Percentiles rank a stretch among this genome's conserved stretches.
Conservation (phyloP, 2,888 invertebrate genomes). For the Polydesmus complanatus region DNA sequence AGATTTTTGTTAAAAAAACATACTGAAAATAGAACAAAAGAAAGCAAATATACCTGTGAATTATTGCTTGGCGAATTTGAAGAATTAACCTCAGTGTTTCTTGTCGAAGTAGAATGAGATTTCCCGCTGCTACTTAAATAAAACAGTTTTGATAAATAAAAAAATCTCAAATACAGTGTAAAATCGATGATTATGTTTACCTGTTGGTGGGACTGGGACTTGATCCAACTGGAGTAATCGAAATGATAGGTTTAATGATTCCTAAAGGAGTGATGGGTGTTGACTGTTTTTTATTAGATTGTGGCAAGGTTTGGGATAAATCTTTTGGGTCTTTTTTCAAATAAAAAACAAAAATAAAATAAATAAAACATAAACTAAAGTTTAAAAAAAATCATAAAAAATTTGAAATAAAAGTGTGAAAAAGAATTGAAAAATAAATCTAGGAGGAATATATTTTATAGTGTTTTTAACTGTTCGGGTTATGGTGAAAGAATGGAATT, state of each 20-base stretch:
- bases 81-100: background rate
- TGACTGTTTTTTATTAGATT: background rate
- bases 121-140: background rate
- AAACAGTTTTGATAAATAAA: background rate
- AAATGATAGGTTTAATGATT: constrained; percentile 14
- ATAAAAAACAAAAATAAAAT: background rate
- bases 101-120: background rate
- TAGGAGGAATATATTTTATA: background rate
- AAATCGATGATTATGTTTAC: background rate
- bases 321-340: background rate
- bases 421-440: background rate
- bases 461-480: background rate
- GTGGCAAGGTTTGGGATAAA: background rate
- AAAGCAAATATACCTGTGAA: background rate
- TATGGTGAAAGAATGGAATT: background rate
- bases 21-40: no score
- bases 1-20: no score
- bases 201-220: constrained; percentile 14
- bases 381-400: background rate
- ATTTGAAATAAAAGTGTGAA: background rate
- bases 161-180: background rate
- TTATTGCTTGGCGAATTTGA: background rate
- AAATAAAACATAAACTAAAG: background rate
- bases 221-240: constrained; percentile 13
- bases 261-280: constrained; percentile 1